Conservation (phyloP, 1,140 invertebrate species). For the Anastrepha ludens region DNA sequence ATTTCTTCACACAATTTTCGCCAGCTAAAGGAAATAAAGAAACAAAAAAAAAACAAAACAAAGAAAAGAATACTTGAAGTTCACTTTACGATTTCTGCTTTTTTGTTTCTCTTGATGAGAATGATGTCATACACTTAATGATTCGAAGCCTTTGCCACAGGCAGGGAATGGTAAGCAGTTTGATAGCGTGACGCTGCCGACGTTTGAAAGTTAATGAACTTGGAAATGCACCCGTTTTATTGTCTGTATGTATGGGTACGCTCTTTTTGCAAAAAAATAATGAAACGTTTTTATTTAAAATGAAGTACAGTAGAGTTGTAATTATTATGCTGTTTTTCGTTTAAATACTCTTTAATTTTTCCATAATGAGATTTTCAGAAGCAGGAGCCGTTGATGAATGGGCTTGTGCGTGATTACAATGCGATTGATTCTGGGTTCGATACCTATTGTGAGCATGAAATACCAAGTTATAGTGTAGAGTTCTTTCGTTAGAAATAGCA, state of each 20-base stretch:
- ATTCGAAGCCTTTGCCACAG: conserved; percentile 11
- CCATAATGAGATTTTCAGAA: too few species aligned
- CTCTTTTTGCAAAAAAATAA: not conserved
- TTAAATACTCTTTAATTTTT: too few species aligned
- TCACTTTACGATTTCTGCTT: not conserved
- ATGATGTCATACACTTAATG: conserved; percentile 31
- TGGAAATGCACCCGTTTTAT: not conserved
- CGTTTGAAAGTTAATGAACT: not conserved
- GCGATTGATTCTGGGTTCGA: too few species aligned
- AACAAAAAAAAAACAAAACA: not conserved
- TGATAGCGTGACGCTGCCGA: not conserved
- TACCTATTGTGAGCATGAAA: too few species aligned
- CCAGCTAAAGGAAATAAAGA: not conserved
- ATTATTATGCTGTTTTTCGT: too few species aligned
- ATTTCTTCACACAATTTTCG: conserved; percentile 9
- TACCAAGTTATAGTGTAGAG: too few species aligned
- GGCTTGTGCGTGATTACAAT: too few species aligned
- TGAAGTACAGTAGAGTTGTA: not conserved
- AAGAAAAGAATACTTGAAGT: not conserved
- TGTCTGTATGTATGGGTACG: not conserved
- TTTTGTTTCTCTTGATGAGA: not conserved
- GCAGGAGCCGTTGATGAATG: too few species aligned
- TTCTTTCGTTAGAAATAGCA: too few species aligned
- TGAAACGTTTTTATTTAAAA: not conserved
- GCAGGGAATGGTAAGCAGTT: not conserved